Evolutionary conservation across 2,888 invertebrate genomes (phyloP).

Genomic region (Lasius platythorax): DNA sequence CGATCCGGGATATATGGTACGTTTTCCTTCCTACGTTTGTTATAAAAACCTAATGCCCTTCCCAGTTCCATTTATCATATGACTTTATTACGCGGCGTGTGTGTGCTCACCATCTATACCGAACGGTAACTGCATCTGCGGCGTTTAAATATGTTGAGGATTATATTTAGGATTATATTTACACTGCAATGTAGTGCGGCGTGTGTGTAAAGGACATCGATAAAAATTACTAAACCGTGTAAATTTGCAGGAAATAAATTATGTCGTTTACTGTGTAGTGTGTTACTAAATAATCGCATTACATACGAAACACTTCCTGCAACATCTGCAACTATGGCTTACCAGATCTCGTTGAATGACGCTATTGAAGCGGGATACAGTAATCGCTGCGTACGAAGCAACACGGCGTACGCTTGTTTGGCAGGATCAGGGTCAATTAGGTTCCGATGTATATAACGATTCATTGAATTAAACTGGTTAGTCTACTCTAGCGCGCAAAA

Average conservation of each 20-base stretch:
- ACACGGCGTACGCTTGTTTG: conserved; percentile 58
- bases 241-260: neutral
- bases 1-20: conserved; percentile 8
- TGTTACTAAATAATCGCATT: conserved; percentile 33
- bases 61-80: conserved; percentile 65
- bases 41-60: conserved; percentile 60
- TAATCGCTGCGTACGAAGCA: conserved; percentile 58
- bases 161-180: conserved; percentile 19
- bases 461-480: conserved; percentile 64
- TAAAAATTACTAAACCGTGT: neutral
- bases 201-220: neutral
- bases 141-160: conserved; percentile 11
- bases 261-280: neutral
- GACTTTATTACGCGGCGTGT: conserved; percentile 57
- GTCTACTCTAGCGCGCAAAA: conserved; percentile 28
- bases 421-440: conserved; percentile 61
- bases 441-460: conserved; percentile 57
- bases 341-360: conserved; percentile 46
- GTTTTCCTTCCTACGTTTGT: conserved; percentile 16
- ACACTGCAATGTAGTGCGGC: neutral
- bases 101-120: neutral
- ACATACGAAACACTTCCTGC: conserved; percentile 41
- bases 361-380: conserved; percentile 47
- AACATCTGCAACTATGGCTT: conserved; percentile 48
- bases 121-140: neutral